Percentiles rank a stretch among this genome's conserved stretches.
These are phyloP conservation scores for Heterodera carotae DNA, from an alignment of 1,140 invertebrate genomes.

Conservation along the genomic window DNA sequence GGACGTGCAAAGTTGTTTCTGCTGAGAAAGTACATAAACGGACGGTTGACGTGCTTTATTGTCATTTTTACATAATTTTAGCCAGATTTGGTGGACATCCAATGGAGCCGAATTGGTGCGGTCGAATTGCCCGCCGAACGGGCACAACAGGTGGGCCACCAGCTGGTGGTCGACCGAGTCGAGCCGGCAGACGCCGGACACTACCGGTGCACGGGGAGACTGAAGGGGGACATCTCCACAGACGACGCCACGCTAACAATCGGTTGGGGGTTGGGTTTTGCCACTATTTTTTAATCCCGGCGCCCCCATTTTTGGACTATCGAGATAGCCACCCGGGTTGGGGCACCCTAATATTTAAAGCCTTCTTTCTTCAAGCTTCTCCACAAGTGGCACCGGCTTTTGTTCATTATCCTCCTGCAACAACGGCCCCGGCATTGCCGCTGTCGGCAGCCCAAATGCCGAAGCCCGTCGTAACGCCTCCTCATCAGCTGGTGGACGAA, in stretches of 20 bases:
- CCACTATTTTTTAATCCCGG: background rate
- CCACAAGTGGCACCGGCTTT: background rate
- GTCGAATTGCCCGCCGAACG: constrained; percentile 46
- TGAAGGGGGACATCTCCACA: constrained; percentile 51
- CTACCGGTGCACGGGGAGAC: constrained; percentile 55
- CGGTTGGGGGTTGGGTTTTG: too few relatives aligned
- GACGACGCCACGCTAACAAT: constrained; percentile 54
- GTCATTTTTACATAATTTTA: constrained; percentile 40
- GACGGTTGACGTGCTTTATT: too few relatives aligned
- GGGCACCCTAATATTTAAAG: too few relatives aligned
- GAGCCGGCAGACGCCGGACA: constrained; percentile 49
- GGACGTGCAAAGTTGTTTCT: constrained; percentile 53
- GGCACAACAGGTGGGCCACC: constrained; percentile 46
- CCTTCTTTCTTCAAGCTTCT: background rate
- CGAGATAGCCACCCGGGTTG: too few relatives aligned
- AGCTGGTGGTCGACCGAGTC: constrained; percentile 55
- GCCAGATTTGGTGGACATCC: constrained; percentile 53
- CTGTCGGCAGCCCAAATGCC: constrained; percentile 44
- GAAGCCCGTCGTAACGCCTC: constrained; percentile 61
- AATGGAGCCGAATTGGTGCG: constrained; percentile 57
- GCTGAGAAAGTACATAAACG: constrained; percentile 5
- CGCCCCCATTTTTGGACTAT: too few relatives aligned
- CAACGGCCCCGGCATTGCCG: constrained; percentile 18
- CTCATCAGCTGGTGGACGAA: constrained; percentile 58
- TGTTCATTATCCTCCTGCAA: constrained; percentile 6